A percentile compares a stretch with the other conserved stretches of the same genome.
phyloP scores from a whole-genome alignment of 1,140 invertebrate genomes.

The Cataglyphis hispanica region DNA sequence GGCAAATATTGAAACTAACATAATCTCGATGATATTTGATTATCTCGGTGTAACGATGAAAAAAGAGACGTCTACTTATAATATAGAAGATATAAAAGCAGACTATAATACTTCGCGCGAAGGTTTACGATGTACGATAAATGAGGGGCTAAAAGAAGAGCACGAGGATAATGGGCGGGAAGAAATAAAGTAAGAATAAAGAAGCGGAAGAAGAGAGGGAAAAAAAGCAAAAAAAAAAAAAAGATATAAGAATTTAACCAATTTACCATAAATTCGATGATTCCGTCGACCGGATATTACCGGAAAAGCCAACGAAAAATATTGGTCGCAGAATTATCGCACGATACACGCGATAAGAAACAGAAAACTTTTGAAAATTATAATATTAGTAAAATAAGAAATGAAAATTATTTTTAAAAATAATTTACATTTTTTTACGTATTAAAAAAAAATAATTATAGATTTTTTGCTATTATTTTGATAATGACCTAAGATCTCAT shows the following conservation, averaged over 20 bases:
- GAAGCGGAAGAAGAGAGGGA: conserved; percentile 31
- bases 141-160: neutral
- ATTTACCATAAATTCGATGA: conserved; percentile 78
- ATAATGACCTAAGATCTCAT: neutral
- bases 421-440: neutral
- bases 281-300: conserved; percentile 74
- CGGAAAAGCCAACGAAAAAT: conserved; percentile 65
- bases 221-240: conserved; percentile 52
- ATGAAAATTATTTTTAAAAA: neutral
- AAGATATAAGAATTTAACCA: conserved; percentile 70
- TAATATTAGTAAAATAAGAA: neutral
- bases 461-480: neutral
- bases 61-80: neutral
- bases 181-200: conserved; percentile 26
- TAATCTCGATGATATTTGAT: conserved; percentile 17
- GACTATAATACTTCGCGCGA: neutral
- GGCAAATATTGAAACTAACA: conserved; percentile 24
- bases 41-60: conserved; percentile 15
- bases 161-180: neutral
- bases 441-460: neutral
- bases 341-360: conserved; percentile 44
- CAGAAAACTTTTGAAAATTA: neutral
- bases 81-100: conserved; percentile 1
- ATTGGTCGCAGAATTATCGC: conserved; percentile 17
- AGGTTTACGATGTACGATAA: conserved; percentile 9